Base-by-base conservation (phyloP, 2,797 vertebrate genomes). In the Ispidina lecontei region DNA sequence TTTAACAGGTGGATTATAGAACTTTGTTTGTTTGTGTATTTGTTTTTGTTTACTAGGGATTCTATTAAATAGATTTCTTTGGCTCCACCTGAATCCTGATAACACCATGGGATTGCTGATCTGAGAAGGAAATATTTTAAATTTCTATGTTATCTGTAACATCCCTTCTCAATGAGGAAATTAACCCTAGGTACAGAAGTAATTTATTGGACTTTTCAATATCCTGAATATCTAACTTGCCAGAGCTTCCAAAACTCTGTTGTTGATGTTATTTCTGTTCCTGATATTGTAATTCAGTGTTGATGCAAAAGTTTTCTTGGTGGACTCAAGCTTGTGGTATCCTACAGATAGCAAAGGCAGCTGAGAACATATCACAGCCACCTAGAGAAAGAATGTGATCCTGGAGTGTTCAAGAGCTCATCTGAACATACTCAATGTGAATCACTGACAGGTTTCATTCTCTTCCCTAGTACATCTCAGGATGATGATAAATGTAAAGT, bases 401-500 rank as follows among this genome's bases (percentile, higher is more conserved):
- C 44, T 58, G 43, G 20, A 59, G 39, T 8, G 11, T 8, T 6
- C 2, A 0, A 75, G 47, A 73, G 3, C 18, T 86, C 51, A 47
- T 22, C 39, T 7, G 2, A 17, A 17, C 1, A 0, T 37, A 44
- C 11, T 51, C 14, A 55, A 10, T 2, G 3, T 1, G 2, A 60
- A 58, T 4, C 7, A 10, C 5, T 21, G 37, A 7, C 25, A 77
- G 26, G 4, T 4, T 60, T 1, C 31, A 1, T 63, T 81, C 43
- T 65, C 47, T 64, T 25, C 39, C 59, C 59, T 69, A 28, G 13
- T 33, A 23, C 13, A 75, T 26, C 46, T 68, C 46, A 60, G 43
- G 33, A 15, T 62, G 37, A 55, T 65, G 55, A 49, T 62, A 78
- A 69, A 12, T 39, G 8, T 62, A 15, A 78, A 58, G 8, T 31